Percentiles rank a stretch among this genome's conserved stretches.
phyloP scores from a whole-genome alignment of 2,113 vertebrate genomes.

The Sinosuthora webbiana region DNA sequence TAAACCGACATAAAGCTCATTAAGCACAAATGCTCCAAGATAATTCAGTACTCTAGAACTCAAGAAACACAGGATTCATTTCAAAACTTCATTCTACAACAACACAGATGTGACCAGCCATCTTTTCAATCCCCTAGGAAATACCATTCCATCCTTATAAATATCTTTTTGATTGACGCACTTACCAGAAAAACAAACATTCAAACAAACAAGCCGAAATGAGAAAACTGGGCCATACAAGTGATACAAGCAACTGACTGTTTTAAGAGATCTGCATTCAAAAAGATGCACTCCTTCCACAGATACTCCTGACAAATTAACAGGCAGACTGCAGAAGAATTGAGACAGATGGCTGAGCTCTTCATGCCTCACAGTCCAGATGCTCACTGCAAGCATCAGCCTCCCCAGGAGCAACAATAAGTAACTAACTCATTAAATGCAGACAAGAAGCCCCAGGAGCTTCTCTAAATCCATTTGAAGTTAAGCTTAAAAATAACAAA shows the following conservation, averaged over 20 bases:
- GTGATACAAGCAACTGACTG: neutral
- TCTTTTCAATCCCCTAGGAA: neutral
- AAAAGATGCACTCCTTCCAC: neutral
- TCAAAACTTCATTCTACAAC: neutral
- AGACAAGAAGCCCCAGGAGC: neutral
- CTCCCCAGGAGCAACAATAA: neutral
- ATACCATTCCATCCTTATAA: neutral
- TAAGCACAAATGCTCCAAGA: neutral
- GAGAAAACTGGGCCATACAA: neutral
- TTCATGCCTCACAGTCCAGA: neutral
- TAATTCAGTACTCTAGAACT: neutral
- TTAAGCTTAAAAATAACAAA: neutral
- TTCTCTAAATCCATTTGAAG: neutral
- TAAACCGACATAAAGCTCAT: neutral
- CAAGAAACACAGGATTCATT: neutral
- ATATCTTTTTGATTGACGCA: neutral
- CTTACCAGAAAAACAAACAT: neutral
- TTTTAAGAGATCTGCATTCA: neutral
- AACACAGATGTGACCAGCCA: neutral
- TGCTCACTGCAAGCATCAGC: slow-evolving; percentile 8
- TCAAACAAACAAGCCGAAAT: neutral
- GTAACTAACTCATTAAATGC: neutral
- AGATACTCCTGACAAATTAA: neutral
- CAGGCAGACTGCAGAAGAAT: neutral
- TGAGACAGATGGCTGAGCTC: slow-evolving; percentile 25